Evolutionary conservation across 1,140 invertebrate species (phyloP).

Genomic region (Caenorhabditis inopinata): DNA sequence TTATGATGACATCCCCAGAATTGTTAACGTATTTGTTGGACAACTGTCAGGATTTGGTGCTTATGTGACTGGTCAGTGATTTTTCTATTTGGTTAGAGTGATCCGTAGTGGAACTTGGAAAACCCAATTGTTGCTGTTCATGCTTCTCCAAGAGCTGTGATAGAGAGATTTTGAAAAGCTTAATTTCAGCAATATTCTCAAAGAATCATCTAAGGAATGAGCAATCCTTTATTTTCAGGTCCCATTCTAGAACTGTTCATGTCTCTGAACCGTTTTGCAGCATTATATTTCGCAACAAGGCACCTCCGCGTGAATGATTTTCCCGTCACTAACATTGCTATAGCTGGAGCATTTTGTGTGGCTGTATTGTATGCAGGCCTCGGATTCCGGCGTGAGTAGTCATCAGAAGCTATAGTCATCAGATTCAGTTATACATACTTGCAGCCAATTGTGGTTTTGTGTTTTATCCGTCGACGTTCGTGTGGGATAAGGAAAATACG

Average conservation of each 20-base stretch:
- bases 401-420: too few relatives aligned
- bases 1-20: background rate
- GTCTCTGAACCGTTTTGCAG: background rate
- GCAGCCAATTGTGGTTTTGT: constrained; percentile 8
- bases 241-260: background rate
- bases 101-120: too few relatives aligned
- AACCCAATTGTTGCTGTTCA: too few relatives aligned
- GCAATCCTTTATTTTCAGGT: background rate
- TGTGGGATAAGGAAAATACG: constrained; percentile 9
- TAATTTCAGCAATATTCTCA: too few relatives aligned
- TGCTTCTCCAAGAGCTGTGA: too few relatives aligned
- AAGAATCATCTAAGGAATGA: too few relatives aligned
- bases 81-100: too few relatives aligned
- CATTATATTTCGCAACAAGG: background rate
- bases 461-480: background rate
- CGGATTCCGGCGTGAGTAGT: background rate
- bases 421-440: background rate
- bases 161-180: too few relatives aligned
- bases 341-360: background rate
- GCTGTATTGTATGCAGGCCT: background rate
- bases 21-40: background rate
- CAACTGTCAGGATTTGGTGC: background rate
- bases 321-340: background rate
- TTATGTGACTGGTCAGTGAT: background rate
- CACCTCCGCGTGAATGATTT: background rate